Base-by-base conservation (phyloP, 1,140 invertebrate genomes). In the Whitmania pigra region DNA sequence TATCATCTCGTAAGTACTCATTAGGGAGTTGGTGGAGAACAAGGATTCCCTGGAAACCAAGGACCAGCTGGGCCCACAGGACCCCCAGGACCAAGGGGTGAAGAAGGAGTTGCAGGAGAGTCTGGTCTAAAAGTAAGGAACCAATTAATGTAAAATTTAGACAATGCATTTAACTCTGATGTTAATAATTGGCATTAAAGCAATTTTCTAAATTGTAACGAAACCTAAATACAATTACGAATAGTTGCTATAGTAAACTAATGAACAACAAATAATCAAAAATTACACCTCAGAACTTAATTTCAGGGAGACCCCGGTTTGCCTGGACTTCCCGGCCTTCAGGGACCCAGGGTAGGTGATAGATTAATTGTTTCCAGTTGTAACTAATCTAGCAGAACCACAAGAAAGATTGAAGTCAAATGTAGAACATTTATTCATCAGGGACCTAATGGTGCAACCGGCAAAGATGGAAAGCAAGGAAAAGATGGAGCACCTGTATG, bases 81-180 rank as follows among this genome's bases (percentile, higher is more conserved):
- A 54, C 72, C 74, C 55, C 77, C 78, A 66, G 80, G 80, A 27
- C 76, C 78, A 70, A 73, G 63, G 9, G 80, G 80, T 67, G 69
- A 74, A 25, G 77, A 78, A 70, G 80, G 81, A 29, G 22, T 2
- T 27, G 22, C 71, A n/a, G 71, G 71, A 63, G n/a, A 29, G 18
- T 17, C 4, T 67, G 73, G 73, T 11, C 27, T 18, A 7, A 63
- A 63, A n/a, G 57, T 63, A 22, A 25, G 57, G 22, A 63, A 63
- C 57, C 57, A 25, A 57, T 57, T 25, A n/a, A 25, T 18, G 6
- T 25, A 13, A 0, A 25, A 63, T 6, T 63, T 18, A 57, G 20
- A 4, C n/a, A n/a, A 5, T 63, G 6, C 22, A 25, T 25, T 18
- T 63, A 13, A 63, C 4, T 63, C 3, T 25, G 6, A 25, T 63